Evolutionary conservation across 2,113 vertebrate species (phyloP).

Genomic region (Oxygymnocypris stewartii): DNA sequence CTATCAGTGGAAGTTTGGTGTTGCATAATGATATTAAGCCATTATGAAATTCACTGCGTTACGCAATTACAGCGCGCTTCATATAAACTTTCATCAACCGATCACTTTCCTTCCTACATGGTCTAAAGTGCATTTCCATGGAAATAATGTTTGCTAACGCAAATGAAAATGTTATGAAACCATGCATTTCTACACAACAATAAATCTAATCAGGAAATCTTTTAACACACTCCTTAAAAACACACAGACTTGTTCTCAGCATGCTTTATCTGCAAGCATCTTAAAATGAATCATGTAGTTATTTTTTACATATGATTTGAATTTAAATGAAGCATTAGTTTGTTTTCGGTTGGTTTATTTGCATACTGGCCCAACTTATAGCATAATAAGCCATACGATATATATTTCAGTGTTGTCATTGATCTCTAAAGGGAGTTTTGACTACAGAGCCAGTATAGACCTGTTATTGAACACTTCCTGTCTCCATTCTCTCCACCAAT

Average conservation of each 20-base stretch:
- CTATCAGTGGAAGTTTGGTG: slow-evolving; percentile 4
- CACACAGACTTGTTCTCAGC: slow-evolving; percentile 3
- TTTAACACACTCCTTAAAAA: neutral
- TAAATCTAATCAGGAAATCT: neutral
- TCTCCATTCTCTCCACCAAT: slow-evolving; percentile 66
- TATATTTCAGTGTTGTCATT: slow-evolving; percentile 41
- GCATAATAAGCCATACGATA: neutral
- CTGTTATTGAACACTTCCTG: slow-evolving; percentile 71
- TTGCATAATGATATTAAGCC: slow-evolving; percentile 18
- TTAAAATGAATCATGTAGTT: neutral
- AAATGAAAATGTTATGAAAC: neutral
- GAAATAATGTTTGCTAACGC: neutral
- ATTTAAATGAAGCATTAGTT: neutral
- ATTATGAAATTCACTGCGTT: slow-evolving; percentile 13
- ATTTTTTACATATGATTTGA: neutral
- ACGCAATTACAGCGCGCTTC: neutral
- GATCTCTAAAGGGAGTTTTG: slow-evolving; percentile 65
- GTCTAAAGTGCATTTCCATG: neutral
- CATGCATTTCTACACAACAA: neutral
- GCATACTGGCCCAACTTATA: neutral
- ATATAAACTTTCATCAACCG: neutral
- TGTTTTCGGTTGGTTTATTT: neutral
- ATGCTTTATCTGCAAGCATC: neutral
- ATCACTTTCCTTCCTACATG: neutral
- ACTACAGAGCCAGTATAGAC: slow-evolving; percentile 66